A percentile compares a stretch with the other conserved stretches of the same genome.
These are phyloP conservation scores for Petromus typicus DNA, from an alignment of 2,113 vertebrate genomes.

Conservation along the genomic window DNA sequence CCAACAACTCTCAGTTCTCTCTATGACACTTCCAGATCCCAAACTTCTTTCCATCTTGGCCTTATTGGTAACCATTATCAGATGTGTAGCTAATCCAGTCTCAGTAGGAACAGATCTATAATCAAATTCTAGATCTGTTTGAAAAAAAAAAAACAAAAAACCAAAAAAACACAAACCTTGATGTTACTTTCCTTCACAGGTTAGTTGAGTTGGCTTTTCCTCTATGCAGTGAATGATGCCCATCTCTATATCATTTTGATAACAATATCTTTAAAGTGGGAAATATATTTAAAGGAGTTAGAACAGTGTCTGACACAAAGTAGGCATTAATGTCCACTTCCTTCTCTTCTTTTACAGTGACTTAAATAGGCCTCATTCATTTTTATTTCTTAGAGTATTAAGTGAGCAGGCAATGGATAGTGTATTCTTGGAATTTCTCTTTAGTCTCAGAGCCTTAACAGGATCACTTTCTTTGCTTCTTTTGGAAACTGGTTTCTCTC, in stretches of 20 bases:
- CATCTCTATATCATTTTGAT: not conserved
- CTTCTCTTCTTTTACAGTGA: not conserved
- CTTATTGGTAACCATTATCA: not conserved
- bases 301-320: not conserved
- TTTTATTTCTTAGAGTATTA: not conserved
- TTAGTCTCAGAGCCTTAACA: not conserved
- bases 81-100: not conserved
- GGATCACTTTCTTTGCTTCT: not conserved
- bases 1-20: not conserved
- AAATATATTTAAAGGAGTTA: conserved; percentile 1
- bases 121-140: not conserved
- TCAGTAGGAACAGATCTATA: not conserved
- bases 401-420: not conserved
- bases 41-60: not conserved
- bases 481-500: not conserved
- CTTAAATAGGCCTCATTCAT: not conserved
- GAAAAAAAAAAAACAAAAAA: not conserved
- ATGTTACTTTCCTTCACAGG: not conserved
- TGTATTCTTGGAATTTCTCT: not conserved
- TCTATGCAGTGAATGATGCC: conserved; percentile 2
- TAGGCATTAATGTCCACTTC: not conserved
- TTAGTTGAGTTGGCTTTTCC: not conserved
- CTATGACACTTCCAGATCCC: not conserved
- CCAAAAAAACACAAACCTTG: no score
- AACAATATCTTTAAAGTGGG: not conserved